Base-by-base conservation (phyloP, 2,797 vertebrate genomes). In the Sebastes hubbsi region DNA sequence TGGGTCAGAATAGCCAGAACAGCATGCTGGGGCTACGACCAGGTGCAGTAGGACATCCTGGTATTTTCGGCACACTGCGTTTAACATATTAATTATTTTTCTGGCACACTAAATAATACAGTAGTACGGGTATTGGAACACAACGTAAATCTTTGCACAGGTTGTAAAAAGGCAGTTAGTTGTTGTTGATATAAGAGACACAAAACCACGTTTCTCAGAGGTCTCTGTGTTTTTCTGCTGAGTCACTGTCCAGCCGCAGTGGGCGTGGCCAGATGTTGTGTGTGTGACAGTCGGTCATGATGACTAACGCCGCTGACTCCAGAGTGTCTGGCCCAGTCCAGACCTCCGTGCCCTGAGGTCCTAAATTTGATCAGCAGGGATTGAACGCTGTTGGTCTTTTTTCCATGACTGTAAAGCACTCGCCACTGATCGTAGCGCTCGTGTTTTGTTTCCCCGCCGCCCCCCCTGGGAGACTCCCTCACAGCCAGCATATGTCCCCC, bases 221-320 rank as follows among this genome's bases (percentile, higher is more conserved):
- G 54, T 38, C 46, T 18, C 64, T 63, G 22, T 6, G 12, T 18
- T 29, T 65, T 77, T 72, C 61, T 87, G 84, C 77, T 80, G 87
- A 88, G 78, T 90, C 89, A 88, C 73, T 16, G 72, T 74, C 80
- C 72, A 11, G 76, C 79, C 52, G 10, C 56, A 59, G 79, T 25
- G 30, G 83, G 75, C 22, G 64, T 59, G 82, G 59, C 73, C 60
- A 66, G 27, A 38, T 38, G 36, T 27, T 66, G 36, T 75, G 64
- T 80, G 75, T 80, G 82, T 59, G 56, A 84, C 79, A 66, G 75
- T 58, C 5, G 25, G 27, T 89, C 85, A 24, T 90, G 88, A 52
- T 52, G 49, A 52, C 49, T 52, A n/a, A 92, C 85, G 11, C 78
- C 34, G 73, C 87, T 72, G 93, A 93, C 93, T 94, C 92, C 90